phyloP scores from a whole-genome alignment of 1,140 invertebrate genomes.

The Drosophila funebris region DNA sequence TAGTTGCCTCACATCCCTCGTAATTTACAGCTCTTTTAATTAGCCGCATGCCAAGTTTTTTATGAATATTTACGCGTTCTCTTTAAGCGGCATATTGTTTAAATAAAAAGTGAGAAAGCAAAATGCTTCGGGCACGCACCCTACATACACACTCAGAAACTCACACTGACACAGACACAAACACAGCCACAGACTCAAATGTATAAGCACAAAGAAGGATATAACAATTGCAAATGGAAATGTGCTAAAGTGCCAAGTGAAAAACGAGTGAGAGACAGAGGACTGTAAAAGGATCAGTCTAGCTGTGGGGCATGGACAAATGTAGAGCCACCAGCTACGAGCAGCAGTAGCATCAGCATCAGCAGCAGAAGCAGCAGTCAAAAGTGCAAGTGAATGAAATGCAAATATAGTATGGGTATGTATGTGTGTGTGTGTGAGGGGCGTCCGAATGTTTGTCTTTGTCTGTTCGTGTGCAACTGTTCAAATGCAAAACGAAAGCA shows the following conservation, averaged over 20 bases:
- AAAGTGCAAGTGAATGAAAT: slow-evolving; percentile 81
- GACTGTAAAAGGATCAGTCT: slow-evolving; percentile 17
- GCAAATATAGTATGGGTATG: slow-evolving; percentile 56
- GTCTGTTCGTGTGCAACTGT: slow-evolving; percentile 39
- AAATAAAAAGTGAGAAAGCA: slow-evolving; percentile 45
- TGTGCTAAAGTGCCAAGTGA: slow-evolving; percentile 73
- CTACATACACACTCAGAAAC: not conserved
- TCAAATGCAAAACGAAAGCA: slow-evolving; percentile 52
- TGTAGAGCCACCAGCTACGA: slow-evolving; percentile 11
- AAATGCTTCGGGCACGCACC: slow-evolving; percentile 61
- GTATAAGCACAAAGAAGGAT: slow-evolving; percentile 67
- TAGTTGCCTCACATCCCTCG: slow-evolving; percentile 51
- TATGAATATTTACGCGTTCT: slow-evolving; percentile 78
- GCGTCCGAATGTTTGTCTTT: slow-evolving; percentile 38
- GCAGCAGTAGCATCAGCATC: slow-evolving; percentile 46
- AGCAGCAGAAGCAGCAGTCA: slow-evolving; percentile 45
- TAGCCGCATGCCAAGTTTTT: slow-evolving; percentile 74
- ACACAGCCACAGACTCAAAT: slow-evolving; percentile 14
- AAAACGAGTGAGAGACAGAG: slow-evolving; percentile 33
- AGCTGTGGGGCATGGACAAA: slow-evolving; percentile 29
- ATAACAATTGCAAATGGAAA: slow-evolving; percentile 82
- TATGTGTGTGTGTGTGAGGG: slow-evolving; percentile 17
- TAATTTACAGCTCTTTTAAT: slow-evolving; percentile 82
- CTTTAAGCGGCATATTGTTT: slow-evolving; percentile 74
- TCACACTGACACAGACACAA: slow-evolving; percentile 15